Evolutionary conservation across 1,140 invertebrate species (phyloP).

Genomic region (Heliothis subflexa): DNA sequence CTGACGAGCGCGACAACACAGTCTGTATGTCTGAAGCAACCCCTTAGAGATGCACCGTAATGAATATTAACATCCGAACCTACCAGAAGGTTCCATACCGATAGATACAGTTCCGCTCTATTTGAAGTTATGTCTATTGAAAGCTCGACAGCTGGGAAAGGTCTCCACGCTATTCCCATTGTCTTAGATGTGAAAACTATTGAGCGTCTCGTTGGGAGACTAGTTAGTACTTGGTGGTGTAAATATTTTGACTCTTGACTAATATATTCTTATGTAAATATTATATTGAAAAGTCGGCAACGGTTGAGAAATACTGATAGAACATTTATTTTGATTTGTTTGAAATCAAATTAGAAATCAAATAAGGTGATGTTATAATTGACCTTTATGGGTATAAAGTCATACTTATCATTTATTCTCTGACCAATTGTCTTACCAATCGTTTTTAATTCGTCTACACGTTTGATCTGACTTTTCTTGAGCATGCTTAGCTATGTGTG

Average conservation of each 20-base stretch:
- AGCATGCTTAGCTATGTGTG: no score
- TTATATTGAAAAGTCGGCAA: constrained; percentile 35
- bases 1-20: constrained; percentile 60
- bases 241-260: no score
- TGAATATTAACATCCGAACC: constrained; percentile 71
- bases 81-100: constrained; percentile 33
- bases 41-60: constrained; percentile 64
- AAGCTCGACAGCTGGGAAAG: constrained; percentile 24
- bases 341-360: no score
- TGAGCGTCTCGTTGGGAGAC: not conserved
- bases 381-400: no score
- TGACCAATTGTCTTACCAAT: no score
- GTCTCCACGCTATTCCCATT: constrained; percentile 24
- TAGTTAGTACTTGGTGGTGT: not conserved
- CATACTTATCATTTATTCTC: no score
- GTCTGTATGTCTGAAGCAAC: constrained; percentile 65
- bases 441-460: no score
- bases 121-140: constrained; percentile 52
- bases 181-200: constrained; percentile 1
- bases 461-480: no score
- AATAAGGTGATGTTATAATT: no score
- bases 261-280: no score
- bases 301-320: no score
- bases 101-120: constrained; percentile 25
- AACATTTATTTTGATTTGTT: no score